These are phyloP conservation scores for Leptinotarsa texana DNA, from an alignment of 1,140 invertebrate genomes.

Conservation along the genomic window DNA sequence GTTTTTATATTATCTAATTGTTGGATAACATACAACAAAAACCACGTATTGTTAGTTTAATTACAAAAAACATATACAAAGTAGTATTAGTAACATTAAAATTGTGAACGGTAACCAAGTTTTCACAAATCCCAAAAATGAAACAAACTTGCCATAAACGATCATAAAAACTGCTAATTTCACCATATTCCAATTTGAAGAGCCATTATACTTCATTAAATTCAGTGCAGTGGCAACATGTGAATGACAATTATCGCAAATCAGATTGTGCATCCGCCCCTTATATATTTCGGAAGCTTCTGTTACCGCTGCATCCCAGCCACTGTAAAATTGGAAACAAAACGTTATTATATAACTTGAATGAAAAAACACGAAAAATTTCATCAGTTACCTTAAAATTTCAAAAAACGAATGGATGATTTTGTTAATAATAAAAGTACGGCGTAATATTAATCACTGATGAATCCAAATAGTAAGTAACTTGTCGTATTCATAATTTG, in stretches of 20 bases:
- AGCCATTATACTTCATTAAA: conserved; percentile 84
- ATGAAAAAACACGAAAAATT: too few species aligned
- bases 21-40: too few species aligned
- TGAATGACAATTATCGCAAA: conserved; percentile 98
- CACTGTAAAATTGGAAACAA: conserved; percentile 44
- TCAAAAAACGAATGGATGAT: too few species aligned
- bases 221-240: conserved; percentile 96
- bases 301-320: conserved; percentile 85
- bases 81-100: conserved; percentile 52
- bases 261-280: conserved; percentile 91
- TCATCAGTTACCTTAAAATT: too few species aligned
- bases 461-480: too few species aligned
- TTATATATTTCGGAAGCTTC: conserved; percentile 95
- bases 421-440: too few species aligned
- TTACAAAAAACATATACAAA: conserved; percentile 19
- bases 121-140: conserved; percentile 76
- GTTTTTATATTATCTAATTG: too few species aligned
- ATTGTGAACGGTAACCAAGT: conserved; percentile 87
- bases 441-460: too few species aligned
- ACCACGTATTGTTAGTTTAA: neutral
- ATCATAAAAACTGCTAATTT: conserved; percentile 82
- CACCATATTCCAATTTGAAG: conserved; percentile 90
- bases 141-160: conserved; percentile 82
- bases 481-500: too few species aligned
- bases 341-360: too few species aligned